Conservation (phyloP, 2,797 vertebrate species). For the Erithacus rubecula region DNA sequence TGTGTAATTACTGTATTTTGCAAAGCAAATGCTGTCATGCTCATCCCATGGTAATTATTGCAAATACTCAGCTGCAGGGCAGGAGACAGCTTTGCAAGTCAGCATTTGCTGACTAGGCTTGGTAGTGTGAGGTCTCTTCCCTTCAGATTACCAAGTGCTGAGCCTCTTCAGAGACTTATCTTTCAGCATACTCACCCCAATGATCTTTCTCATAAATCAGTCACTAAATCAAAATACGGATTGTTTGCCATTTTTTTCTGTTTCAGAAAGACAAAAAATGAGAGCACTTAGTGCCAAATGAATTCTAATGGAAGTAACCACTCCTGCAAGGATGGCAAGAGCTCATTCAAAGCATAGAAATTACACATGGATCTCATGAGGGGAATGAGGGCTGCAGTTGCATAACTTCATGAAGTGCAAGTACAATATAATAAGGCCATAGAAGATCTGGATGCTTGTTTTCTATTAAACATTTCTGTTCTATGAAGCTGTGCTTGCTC, state of each 20-base stretch:
- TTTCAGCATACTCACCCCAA: neutral
- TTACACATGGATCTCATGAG: neutral
- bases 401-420: neutral
- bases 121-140: neutral
- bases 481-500: neutral
- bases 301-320: neutral
- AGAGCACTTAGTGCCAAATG: neutral
- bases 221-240: neutral
- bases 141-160: neutral
- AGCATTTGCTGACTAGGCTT: neutral
- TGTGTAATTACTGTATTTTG: neutral
- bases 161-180: neutral
- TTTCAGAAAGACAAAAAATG: neutral
- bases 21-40: neutral
- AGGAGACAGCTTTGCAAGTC: neutral
- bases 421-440: neutral
- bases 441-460: neutral
- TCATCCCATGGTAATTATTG: neutral
- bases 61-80: neutral
- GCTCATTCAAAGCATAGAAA: neutral
- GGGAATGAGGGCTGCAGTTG: neutral
- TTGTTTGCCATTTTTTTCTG: neutral
- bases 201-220: neutral
- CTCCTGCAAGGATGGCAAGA: neutral
- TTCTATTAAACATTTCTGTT: neutral